These are phyloP conservation scores for Protaetia brevitarsis DNA, from an alignment of 1,140 invertebrate species.

Conservation along the genomic window DNA sequence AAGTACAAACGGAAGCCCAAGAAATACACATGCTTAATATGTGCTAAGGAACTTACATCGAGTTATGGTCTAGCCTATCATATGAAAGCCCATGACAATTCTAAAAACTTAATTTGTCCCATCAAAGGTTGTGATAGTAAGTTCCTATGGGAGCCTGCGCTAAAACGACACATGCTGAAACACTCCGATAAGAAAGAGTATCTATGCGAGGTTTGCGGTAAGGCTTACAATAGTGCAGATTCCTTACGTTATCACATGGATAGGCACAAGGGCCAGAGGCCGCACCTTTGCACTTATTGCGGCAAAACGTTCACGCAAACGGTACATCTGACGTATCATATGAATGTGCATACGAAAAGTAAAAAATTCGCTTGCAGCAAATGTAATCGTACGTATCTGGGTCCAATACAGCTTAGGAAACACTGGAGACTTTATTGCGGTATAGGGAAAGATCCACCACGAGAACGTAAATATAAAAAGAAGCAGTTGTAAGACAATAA, in stretches of 20 bases:
- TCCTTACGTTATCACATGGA: constrained; percentile 6
- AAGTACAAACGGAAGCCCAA: not conserved
- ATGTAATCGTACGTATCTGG: constrained; percentile 20
- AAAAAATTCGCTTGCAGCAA: constrained; percentile 50
- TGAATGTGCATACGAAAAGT: constrained; percentile 54
- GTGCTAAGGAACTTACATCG: not conserved
- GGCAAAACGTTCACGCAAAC: constrained; percentile 54
- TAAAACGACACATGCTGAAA: not conserved
- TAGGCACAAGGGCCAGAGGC: constrained; percentile 60
- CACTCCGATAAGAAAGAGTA: constrained; percentile 1
- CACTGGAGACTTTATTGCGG: not conserved
- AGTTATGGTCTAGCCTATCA: not conserved
- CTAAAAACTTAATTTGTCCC: not conserved
- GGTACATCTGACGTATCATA: constrained; percentile 52
- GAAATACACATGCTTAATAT: not conserved
- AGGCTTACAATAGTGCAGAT: not conserved
- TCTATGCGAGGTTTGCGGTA: not conserved
- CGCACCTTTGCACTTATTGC: constrained; percentile 58
- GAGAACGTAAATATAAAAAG: no score
- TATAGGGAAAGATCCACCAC: constrained; percentile 3
- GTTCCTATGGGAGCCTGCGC: not conserved
- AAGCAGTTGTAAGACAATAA: no score
- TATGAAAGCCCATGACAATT: not conserved
- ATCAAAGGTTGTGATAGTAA: not conserved
- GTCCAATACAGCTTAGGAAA: not conserved